Evolutionary conservation across 2,797 vertebrate genomes (phyloP), one percentile per base, ranked within the genome.

Genomic region (Trachurus trachurus): DNA sequence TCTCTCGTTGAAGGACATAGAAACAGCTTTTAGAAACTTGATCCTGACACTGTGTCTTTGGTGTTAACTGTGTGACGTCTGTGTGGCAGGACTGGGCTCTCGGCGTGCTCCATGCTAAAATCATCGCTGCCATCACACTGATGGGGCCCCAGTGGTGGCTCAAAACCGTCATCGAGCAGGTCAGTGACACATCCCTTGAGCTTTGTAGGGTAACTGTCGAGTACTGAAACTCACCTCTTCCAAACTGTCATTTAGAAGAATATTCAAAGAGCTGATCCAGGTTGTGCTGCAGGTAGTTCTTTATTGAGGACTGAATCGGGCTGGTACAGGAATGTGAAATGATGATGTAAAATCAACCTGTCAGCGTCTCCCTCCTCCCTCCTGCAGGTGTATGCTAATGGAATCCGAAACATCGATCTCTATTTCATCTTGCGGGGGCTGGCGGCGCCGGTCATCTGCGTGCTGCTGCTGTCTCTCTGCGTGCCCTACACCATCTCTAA

Each of bases 141-240:
- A 99, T 99, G 98, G 98, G 98, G 29, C 98, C 98, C 78, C 98
- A 99, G 92, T 99, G 98, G 98, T 99, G 98, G 98, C 89, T 99
- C 71, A 99, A 99, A 95, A 97, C 97, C 0, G 98, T 99, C 64
- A 99, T 99, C 69, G 98, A 99, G 90, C 98, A 99, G 97, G 98
- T 98, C 88, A 82, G 94, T 75, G n/a, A 54, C 29, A 21, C 45
- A 6, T 54, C 58, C 7, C 4, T 12, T 2, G 2, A 22, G 15
- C 31, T 56, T 50, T 9, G 15, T 1, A 1, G 4, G 6, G 16
- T 45, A 31, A 39, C 17, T 47, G 17, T 3, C 6, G 17, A 31
- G 60, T 52, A 15, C 31, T 34, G 5, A 34, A 5, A 4, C 10
- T 22, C 19, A 8, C 11, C 3, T 34, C 7, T 54, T 62, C 11